phyloP scores from a whole-genome alignment of 2,113 vertebrate genomes.

The Paraplagusia blochii region DNA sequence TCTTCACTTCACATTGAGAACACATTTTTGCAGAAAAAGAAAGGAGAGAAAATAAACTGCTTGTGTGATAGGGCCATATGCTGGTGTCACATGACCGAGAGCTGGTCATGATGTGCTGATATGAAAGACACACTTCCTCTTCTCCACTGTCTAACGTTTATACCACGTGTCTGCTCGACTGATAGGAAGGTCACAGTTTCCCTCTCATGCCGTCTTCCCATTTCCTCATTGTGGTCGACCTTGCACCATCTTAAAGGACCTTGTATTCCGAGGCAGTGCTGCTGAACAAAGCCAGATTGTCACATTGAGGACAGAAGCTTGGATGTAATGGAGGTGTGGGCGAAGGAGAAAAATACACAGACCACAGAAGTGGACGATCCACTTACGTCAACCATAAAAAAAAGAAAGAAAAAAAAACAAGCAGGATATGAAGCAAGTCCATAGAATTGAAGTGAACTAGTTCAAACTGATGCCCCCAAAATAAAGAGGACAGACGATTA shows the following conservation, averaged over 20 bases:
- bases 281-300: constrained; percentile 33
- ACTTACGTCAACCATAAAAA: constrained; percentile 16
- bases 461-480: constrained; percentile 29
- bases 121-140: constrained; percentile 38
- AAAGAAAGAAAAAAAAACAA: not conserved
- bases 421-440: constrained; percentile 7
- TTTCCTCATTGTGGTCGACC: constrained; percentile 52
- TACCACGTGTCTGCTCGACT: constrained; percentile 32
- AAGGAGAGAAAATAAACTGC: constrained; percentile 31
- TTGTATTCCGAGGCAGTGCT: constrained; percentile 50
- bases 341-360: not conserved
- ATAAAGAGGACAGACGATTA: constrained; percentile 23
- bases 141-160: constrained; percentile 23
- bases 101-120: constrained; percentile 29
- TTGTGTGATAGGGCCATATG: constrained; percentile 31
- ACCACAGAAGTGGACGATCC: constrained; percentile 7
- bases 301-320: constrained; percentile 25
- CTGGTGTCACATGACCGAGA: constrained; percentile 47
- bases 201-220: constrained; percentile 15
- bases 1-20: not conserved
- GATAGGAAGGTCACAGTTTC: constrained; percentile 12
- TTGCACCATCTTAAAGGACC: constrained; percentile 64
- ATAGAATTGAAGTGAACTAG: constrained; percentile 20
- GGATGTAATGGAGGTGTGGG: not conserved
- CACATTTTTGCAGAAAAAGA: constrained; percentile 32